Evolutionary conservation across 2,113 vertebrate species (phyloP), one percentile per base, ranked within the genome.

Genomic region (Perca schrenkii): DNA sequence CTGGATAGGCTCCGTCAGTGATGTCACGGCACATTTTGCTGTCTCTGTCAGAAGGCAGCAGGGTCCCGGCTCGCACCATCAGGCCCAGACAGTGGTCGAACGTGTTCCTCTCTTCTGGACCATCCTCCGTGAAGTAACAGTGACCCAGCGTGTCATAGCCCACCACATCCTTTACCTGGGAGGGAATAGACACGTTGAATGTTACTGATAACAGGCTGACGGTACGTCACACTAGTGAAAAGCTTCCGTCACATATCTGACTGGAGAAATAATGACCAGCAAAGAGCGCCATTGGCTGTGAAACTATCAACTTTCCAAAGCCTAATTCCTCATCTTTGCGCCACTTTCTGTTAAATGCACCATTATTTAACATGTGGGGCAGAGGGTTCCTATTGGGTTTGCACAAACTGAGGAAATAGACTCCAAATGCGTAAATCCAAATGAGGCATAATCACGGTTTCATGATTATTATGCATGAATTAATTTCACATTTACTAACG

Each of bases 121-220:
- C 98, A 0, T 99, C 98, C 85, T 99, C 98, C 0, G 96, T 99
- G 78, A 99, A 99, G 91, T 98, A 99, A 75, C 98, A 99, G 74
- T 99, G 98, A 2, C 98, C 98, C 69, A 99, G 82, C 0, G 94
- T 92, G 54, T 99, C 92, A 4, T 99, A 99, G 52, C 98, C 98
- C 70, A 99, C 97, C 5, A 97, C 95, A 0, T 99, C 96, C 90
- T 98, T 97, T 62, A 99, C 95, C 98, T 99, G 89, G 12, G 15
- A 67, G 69, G 1, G 0, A 16, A n/a, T 0, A 40, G 0, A 60
- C 2, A 43, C 2, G 22, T 15, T 47, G 2, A 25, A 15, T 49
- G 62, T 36, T 2, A 36, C 3, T 15, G 14, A 50, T 58, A n/a
- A 60, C 2, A 0, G 13, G 8, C 8, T 57, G 17, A 43, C 21